Conservation (phyloP, 2,113 vertebrate species). For the Gymnocephalus cernua region DNA sequence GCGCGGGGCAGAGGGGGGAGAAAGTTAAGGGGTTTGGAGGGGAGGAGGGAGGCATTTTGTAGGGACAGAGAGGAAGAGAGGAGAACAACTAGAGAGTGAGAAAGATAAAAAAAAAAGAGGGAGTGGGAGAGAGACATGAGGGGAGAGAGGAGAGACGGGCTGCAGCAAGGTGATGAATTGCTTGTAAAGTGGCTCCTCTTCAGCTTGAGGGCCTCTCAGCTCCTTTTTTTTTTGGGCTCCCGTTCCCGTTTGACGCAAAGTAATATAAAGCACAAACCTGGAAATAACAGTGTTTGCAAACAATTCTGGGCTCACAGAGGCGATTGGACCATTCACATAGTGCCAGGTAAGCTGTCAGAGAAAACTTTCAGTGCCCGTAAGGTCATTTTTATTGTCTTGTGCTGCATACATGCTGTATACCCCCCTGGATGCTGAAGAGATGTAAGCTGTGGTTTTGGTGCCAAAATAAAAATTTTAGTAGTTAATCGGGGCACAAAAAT, state of each 20-base stretch:
- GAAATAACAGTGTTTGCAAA: slow-evolving; percentile 40
- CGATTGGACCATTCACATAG: slow-evolving; percentile 17
- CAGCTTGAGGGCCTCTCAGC: slow-evolving; percentile 65
- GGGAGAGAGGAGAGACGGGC: slow-evolving; percentile 86
- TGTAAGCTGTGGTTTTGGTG: background rate
- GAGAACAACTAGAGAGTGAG: slow-evolving; percentile 40
- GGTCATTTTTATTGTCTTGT: background rate
- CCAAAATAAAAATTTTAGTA: background rate
- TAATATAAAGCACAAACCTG: slow-evolving; percentile 34
- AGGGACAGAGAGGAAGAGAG: slow-evolving; percentile 16
- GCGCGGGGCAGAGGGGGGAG: background rate
- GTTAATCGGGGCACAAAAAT: background rate
- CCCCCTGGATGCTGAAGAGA: background rate
- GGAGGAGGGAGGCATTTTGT: slow-evolving; percentile 17
- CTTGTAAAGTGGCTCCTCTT: slow-evolving; percentile 75
- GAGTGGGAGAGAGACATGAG: slow-evolving; percentile 57
- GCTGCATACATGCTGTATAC: background rate
- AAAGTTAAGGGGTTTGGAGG: background rate
- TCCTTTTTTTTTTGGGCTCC: slow-evolving; percentile 52
- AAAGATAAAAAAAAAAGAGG: slow-evolving; percentile 9
- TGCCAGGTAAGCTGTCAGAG: background rate
- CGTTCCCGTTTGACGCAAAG: slow-evolving; percentile 31
- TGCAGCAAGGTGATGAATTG: slow-evolving; percentile 87
- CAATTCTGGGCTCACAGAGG: slow-evolving; percentile 1
- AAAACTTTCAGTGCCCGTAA: background rate